Evolutionary conservation across 2,797 vertebrate species (phyloP), one percentile per base, ranked within the genome.

Genomic region (Sebastes dallii): DNA sequence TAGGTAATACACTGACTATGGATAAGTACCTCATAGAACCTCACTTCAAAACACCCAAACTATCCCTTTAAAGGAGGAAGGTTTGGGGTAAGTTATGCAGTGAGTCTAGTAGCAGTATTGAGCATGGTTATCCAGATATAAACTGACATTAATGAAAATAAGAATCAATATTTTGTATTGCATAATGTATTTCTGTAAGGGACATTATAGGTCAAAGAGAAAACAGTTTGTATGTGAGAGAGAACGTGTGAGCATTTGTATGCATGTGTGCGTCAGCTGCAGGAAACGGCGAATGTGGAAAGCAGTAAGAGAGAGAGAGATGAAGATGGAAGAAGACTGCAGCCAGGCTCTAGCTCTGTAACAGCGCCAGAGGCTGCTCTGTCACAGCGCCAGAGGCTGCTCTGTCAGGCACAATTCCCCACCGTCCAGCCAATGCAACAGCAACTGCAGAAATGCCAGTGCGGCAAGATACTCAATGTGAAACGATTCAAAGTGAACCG

Each of bases 361-460:
- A 85, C 36, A 84, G 77, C 6, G 72, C 91, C 82, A 73, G 89
- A 92, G 86, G 92, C 88, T 77, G 78, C 78, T 85, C 89, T 89
- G 91, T 91, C 89, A 92, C n/a, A n/a, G n/a, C n/a, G n/a, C n/a
- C n/a, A n/a, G n/a, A n/a, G 86, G 92, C 88, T 77, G 78, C 78
- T 85, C 89, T 89, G 91, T 91, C 89, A 92, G 89, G 87, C 90
- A 80, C 80, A 83, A 90, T 88, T 91, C 91, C 90, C 90, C 82
- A 83, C 69, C 16, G 84, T 89, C 86, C 85, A 89, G 67, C 87
- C 84, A 60, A 82, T 70, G 79, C 81, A 81, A 90, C 75, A 66
- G 75, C 76, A 79, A 84, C 72, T 86, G 80, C 72, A 87, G 85
- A 88, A 89, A 84, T 75, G 87, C 86, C 85, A 81, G 69, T 71